Evolutionary conservation across 2,888 invertebrate genomes (phyloP).

Genomic region (Erannis defoliaria): DNA sequence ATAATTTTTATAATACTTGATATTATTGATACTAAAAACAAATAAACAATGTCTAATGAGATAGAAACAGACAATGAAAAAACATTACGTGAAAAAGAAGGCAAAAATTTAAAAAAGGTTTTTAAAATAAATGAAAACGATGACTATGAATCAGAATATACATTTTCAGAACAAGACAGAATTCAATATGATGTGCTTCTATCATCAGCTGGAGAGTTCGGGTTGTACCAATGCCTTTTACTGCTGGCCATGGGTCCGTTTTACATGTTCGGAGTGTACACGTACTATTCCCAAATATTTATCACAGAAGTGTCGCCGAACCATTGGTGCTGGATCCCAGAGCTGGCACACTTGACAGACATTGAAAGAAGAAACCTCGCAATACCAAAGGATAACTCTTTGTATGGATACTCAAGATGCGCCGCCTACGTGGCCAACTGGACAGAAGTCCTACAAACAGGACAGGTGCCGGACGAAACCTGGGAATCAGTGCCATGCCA

Average conservation of each 20-base stretch:
- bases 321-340: slow-evolving; percentile 59
- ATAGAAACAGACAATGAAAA: neutral
- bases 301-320: slow-evolving; percentile 54
- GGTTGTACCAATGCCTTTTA: slow-evolving; percentile 51
- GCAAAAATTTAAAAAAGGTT: neutral
- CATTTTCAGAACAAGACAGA: neutral
- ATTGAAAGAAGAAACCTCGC: slow-evolving; percentile 50
- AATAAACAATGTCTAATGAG: neutral
- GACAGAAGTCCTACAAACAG: slow-evolving; percentile 57
- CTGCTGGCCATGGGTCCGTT: slow-evolving; percentile 53
- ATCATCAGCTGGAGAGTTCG: slow-evolving; percentile 54
- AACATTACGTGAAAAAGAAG: neutral
- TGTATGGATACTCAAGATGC: slow-evolving; percentile 66
- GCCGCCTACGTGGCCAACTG: slow-evolving; percentile 61
- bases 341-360: slow-evolving; percentile 51
- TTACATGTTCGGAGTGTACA: slow-evolving; percentile 52
- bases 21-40: too few relatives aligned
- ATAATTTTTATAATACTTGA: too few relatives aligned
- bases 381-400: slow-evolving; percentile 49
- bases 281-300: slow-evolving; percentile 53
- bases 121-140: neutral
- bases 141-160: neutral
- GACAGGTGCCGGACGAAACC: slow-evolving; percentile 50
- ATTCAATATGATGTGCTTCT: slow-evolving; percentile 50
- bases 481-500: slow-evolving; percentile 57